These are phyloP conservation scores for Antheraea yamamai DNA, from an alignment of 2,888 invertebrate species.

Conservation along the genomic window DNA sequence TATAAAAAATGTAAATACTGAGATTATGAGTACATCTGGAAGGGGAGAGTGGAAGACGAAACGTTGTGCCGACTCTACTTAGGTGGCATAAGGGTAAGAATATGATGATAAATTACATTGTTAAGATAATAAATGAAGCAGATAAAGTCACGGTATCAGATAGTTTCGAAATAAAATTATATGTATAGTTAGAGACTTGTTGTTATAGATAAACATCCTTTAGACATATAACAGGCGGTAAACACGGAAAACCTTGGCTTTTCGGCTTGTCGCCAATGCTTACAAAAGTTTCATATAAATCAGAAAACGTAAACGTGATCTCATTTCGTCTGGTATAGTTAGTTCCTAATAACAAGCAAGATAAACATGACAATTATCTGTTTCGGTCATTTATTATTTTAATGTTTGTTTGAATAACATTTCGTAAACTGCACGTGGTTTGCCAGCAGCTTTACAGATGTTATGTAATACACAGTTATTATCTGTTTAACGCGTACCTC, in stretches of 20 bases:
- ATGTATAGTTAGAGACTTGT: background rate
- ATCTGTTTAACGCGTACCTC: background rate
- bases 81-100: no score
- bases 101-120: no score
- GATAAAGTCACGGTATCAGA: background rate
- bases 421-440: conserved; percentile 19
- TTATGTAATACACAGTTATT: background rate
- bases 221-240: background rate
- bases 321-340: conserved; percentile 4
- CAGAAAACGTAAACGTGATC: background rate
- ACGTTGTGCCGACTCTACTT: no score
- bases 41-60: no score
- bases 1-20: no score
- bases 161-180: background rate
- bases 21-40: no score
- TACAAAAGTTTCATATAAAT: conserved; percentile 5
- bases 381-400: conserved; percentile 23
- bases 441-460: background rate
- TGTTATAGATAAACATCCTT: background rate
- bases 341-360: conserved; percentile 4
- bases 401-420: conserved; percentile 25
- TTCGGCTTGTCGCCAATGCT: conserved; percentile 9
- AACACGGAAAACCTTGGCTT: conserved; percentile 4
- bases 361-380: conserved; percentile 23
- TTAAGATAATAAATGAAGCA: background rate